Evolutionary conservation across 2,888 invertebrate genomes (phyloP), one percentile per base, ranked within the genome.

Genomic region (Cacoxenus indagator): DNA sequence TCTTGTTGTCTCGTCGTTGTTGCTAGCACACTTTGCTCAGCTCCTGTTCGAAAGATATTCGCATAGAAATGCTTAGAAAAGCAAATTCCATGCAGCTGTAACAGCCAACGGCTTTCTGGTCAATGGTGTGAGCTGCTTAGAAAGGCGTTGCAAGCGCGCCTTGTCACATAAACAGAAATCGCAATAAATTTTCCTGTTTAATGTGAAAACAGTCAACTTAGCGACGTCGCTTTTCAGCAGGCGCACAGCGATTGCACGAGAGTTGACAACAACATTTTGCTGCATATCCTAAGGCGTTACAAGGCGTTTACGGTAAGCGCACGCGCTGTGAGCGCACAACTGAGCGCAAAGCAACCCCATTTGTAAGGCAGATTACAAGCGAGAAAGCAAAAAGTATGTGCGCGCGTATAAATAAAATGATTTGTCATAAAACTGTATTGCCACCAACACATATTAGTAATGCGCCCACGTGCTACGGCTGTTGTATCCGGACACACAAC

Each of bases 121-220:
- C 14, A 1, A 14, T 31, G 22, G 61, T 43, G 17, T 61, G 45
- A 62, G 54, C 65, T 72, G 76, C 72, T 81, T 80, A 81, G 81
- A 73, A 66, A 65, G 9, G 5, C 2, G n/a, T 9, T 1, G 22
- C 27, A 57, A 57, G 5, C 9, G 26, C 19, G n/a, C 3, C 3
- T 26, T 24, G 14, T 1, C 5, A 17, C 14, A 29, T 26, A 24
- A 4, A 11, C 48, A 31, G 11, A 59, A 26, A 54, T 26, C 74
- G 73, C 73, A 76, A 84, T 84, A 84, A 84, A 84, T 86, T 83
- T 84, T 74, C 68, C 73, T 78, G 81, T 85, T 87, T 86, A 83
- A 87, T 86, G 85, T 77, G 86, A 87, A 85, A 87, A 84, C 85
- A 87, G 87, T 87, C 86, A 87, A 84, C 85, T 84, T 83, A 84